Evolutionary conservation across 2,797 vertebrate genomes (phyloP).

Genomic region (Zonotrichia albicollis): DNA sequence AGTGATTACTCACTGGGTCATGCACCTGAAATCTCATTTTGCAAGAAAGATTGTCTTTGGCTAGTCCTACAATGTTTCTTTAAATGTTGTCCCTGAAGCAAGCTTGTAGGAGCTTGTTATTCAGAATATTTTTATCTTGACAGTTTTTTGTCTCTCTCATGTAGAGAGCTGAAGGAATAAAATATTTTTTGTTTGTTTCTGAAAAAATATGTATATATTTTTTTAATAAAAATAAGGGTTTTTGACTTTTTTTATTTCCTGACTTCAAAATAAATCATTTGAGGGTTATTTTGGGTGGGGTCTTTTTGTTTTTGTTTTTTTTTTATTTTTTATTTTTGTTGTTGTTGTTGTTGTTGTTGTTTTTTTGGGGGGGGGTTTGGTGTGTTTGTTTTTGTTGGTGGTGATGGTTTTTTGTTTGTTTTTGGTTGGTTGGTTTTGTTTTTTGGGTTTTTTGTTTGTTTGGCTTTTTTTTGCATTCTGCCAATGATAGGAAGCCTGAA

Average conservation of each 20-base stretch:
- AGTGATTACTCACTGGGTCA: neutral
- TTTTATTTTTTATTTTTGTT: too few relatives aligned
- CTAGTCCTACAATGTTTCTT: neutral
- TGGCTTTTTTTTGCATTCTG: neutral
- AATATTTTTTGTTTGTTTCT: neutral
- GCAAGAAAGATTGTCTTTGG: neutral
- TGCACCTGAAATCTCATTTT: neutral
- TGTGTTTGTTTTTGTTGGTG: too few relatives aligned
- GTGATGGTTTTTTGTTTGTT: too few relatives aligned
- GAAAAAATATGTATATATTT: neutral
- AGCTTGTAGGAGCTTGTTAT: neutral
- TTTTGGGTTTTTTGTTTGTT: too few relatives aligned
- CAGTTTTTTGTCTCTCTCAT: neutral
- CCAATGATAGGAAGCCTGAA: neutral
- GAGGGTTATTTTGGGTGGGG: fast-evolving
- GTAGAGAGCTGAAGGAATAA: neutral
- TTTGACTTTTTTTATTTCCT: neutral
- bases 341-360: too few relatives aligned
- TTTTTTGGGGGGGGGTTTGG: too few relatives aligned
- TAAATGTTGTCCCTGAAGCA: neutral
- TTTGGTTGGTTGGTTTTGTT: too few relatives aligned
- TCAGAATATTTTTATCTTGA: neutral
- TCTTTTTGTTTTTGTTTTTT: too few relatives aligned
- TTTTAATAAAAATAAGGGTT: neutral
- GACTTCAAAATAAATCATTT: neutral